Percentiles rank a stretch among this genome's conserved stretches.
Evolutionary conservation across 2,888 invertebrate species (phyloP).

Genomic region (Thalpophila matura): DNA sequence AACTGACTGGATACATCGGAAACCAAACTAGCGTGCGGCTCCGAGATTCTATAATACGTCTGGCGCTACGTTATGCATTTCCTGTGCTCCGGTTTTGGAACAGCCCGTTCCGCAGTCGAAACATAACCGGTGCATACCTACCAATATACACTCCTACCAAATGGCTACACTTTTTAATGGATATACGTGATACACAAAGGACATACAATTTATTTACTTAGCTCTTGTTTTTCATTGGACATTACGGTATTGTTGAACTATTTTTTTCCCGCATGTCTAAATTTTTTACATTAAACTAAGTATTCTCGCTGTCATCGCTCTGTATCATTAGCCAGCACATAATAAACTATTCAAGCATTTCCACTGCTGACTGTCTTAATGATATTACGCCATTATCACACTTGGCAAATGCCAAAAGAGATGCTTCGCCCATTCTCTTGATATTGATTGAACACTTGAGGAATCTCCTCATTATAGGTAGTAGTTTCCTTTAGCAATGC

Average conservation of each 20-base stretch:
- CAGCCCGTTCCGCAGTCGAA: constrained; percentile 56
- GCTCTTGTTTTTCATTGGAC: no score
- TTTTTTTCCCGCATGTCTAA: no score
- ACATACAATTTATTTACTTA: no score
- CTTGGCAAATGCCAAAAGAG: background rate
- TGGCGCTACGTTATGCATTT: constrained; percentile 68
- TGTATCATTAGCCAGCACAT: background rate
- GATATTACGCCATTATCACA: constrained; percentile 6
- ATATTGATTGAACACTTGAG: constrained; percentile 8
- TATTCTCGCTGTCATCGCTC: no score
- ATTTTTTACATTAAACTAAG: no score
- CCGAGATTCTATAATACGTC: constrained; percentile 47
- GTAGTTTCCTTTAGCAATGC: constrained; percentile 2
- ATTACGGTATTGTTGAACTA: no score
- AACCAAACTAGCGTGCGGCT: constrained; percentile 50
- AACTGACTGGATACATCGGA: constrained; percentile 55
- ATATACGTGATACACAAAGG: constrained; percentile 2
- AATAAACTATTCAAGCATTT: no score
- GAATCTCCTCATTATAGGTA: constrained; percentile 17
- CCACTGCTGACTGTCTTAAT: constrained; percentile 6
- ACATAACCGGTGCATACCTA: constrained; percentile 56
- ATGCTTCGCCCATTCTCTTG: constrained; percentile 4
- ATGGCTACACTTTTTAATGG: constrained; percentile 35
- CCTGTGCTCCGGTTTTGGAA: constrained; percentile 71
- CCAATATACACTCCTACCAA: constrained; percentile 46